Percentiles rank a stretch among this genome's conserved stretches.
These are phyloP conservation scores for Tachystola acroxantha DNA, from an alignment of 2,888 invertebrate genomes.

Conservation along the genomic window DNA sequence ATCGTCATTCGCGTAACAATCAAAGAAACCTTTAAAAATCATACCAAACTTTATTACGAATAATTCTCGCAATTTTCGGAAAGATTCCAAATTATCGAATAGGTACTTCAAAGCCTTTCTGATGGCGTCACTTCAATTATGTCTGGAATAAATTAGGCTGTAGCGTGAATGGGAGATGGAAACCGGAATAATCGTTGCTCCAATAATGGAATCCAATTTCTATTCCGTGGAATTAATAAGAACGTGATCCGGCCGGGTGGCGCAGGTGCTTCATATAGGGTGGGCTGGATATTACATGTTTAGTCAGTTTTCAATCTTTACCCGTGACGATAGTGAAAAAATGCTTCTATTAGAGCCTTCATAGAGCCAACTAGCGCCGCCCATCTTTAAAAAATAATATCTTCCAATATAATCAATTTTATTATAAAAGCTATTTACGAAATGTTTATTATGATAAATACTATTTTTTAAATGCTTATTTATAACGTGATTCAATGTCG, in stretches of 20 bases:
- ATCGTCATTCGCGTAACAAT: too few relatives aligned
- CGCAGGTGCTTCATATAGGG: conserved; percentile 36
- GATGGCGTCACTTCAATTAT: conserved; percentile 44
- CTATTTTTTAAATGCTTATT: too few relatives aligned
- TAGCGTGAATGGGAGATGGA: conserved; percentile 40
- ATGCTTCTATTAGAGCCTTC: too few relatives aligned
- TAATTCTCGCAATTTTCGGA: too few relatives aligned
- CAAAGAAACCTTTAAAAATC: too few relatives aligned
- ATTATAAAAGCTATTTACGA: too few relatives aligned
- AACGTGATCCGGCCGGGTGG: conserved; percentile 28
- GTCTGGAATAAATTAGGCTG: conserved; percentile 50
- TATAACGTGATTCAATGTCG: too few relatives aligned
- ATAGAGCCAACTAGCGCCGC: too few relatives aligned
- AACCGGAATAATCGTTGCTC: conserved; percentile 52
- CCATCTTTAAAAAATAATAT: too few relatives aligned
- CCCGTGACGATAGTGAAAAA: neutral
- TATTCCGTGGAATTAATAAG: conserved; percentile 42
- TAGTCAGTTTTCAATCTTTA: conserved; percentile 6
- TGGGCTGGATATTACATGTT: conserved; percentile 19
- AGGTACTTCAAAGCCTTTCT: neutral
- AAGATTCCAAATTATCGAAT: neutral
- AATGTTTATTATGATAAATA: too few relatives aligned
- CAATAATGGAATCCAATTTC: conserved; percentile 61
- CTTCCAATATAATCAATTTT: too few relatives aligned
- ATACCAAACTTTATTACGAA: too few relatives aligned